Conservation (phyloP, 2,113 vertebrate species). For the Cyprinodon brontotheroides region DNA sequence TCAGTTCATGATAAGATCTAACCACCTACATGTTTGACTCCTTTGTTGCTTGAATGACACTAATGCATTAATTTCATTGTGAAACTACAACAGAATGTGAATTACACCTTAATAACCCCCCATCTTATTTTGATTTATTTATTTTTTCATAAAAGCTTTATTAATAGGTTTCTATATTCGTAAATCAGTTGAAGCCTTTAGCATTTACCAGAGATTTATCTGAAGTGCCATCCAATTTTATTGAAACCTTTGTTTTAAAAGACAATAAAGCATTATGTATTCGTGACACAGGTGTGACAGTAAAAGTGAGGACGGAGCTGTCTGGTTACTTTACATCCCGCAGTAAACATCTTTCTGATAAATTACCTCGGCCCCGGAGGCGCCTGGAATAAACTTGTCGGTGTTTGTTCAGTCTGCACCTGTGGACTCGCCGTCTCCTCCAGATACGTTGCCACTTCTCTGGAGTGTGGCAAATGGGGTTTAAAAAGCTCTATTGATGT, state of each 20-base stretch:
- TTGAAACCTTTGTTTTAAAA: slow-evolving; percentile 8
- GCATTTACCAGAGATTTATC: slow-evolving; percentile 1
- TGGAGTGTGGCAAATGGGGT: slow-evolving; percentile 25
- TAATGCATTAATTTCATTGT: not conserved
- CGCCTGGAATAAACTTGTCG: slow-evolving; percentile 9
- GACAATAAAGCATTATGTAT: slow-evolving; percentile 17
- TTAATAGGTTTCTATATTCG: not conserved
- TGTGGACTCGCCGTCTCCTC: slow-evolving; percentile 23
- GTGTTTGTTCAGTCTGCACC: slow-evolving; percentile 15
- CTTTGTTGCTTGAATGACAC: not conserved
- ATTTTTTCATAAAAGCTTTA: not conserved
- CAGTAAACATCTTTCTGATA: slow-evolving; percentile 34
- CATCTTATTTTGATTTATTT: not conserved
- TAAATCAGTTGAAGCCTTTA: not conserved
- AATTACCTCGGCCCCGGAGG: slow-evolving; percentile 11
- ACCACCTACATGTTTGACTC: not conserved
- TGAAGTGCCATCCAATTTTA: not conserved
- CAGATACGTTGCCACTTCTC: slow-evolving; percentile 26
- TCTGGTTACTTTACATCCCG: slow-evolving; percentile 31
- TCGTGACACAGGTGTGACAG: slow-evolving; percentile 28
- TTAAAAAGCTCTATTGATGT: slow-evolving; percentile 38
- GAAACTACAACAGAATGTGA: not conserved
- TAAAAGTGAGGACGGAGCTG: slow-evolving; percentile 13
- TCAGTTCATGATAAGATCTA: not conserved
- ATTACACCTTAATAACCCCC: not conserved